phyloP scores from a whole-genome alignment of 2,113 vertebrate genomes.

The Rhodinocichla rosea region DNA sequence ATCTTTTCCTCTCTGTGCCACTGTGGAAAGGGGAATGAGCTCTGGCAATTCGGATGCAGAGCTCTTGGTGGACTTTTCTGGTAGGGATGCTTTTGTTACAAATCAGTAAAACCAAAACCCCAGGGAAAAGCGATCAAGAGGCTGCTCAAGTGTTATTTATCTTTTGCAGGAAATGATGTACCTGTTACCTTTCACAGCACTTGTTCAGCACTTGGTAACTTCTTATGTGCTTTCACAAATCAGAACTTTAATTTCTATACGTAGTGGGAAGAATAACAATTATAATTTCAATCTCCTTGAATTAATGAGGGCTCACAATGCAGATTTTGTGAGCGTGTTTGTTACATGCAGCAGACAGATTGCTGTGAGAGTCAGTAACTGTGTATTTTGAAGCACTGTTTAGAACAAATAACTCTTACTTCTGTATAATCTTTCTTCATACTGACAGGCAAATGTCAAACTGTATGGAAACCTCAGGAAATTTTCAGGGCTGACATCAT shows the following conservation, averaged over 20 bases:
- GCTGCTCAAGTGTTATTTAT: not conserved
- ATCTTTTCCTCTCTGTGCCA: not conserved
- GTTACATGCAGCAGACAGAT: not conserved
- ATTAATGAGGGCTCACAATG: slow-evolving; percentile 6
- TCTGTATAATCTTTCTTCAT: slow-evolving; percentile 1
- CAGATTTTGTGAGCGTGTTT: not conserved
- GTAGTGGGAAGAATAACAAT: not conserved
- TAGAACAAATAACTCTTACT: slow-evolving; percentile 18
- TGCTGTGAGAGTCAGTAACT: not conserved
- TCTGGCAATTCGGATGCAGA: not conserved
- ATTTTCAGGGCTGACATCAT: not conserved
- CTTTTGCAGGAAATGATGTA: slow-evolving; percentile 15
- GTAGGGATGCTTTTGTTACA: not conserved
- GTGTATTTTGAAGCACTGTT: not conserved
- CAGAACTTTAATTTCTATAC: not conserved
- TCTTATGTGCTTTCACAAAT: not conserved
- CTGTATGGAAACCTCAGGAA: not conserved
- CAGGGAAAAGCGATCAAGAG: not conserved
- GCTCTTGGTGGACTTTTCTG: not conserved
- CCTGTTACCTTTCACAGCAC: not conserved
- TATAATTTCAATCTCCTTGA: not conserved
- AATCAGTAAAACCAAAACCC: not conserved
- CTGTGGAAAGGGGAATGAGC: not conserved
- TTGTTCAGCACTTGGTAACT: not conserved
- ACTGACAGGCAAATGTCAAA: slow-evolving; percentile 29